phyloP scores from a whole-genome alignment of 2,888 invertebrate species.

The Diarsia brunnea region DNA sequence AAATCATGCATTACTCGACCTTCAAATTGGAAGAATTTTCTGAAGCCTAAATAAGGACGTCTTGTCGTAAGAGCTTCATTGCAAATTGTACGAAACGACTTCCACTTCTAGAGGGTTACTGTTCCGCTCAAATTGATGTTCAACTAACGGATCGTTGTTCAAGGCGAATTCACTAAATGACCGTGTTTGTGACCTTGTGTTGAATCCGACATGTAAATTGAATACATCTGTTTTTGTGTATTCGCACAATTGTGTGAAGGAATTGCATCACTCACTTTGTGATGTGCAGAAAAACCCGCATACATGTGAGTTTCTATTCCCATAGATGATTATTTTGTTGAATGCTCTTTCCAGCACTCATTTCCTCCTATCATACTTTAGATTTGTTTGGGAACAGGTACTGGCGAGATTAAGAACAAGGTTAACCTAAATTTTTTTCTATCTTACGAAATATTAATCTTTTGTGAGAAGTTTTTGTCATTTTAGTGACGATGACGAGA shows the following conservation, averaged over 20 bases:
- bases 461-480: neutral
- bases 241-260: slow-evolving; percentile 21
- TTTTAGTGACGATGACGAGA: neutral
- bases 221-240: slow-evolving; percentile 4
- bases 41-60: slow-evolving; percentile 3
- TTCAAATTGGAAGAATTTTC: neutral
- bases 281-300: neutral
- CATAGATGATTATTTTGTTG: neutral
- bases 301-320: neutral
- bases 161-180: neutral
- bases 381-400: neutral
- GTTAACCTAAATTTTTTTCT: neutral
- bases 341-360: neutral
- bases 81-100: slow-evolving; percentile 3
- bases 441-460: neutral
- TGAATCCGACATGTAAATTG: slow-evolving; percentile 14
- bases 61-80: neutral
- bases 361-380: neutral
- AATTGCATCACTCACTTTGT: slow-evolving; percentile 9
- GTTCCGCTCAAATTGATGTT: neutral
- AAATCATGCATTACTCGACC: neutral
- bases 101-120: neutral
- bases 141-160: neutral
- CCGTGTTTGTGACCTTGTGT: slow-evolving; percentile 10
- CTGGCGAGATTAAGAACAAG: neutral